Conservation (phyloP, 64 coral and sea anemone genomes). For the Acropora yongei region DNA sequence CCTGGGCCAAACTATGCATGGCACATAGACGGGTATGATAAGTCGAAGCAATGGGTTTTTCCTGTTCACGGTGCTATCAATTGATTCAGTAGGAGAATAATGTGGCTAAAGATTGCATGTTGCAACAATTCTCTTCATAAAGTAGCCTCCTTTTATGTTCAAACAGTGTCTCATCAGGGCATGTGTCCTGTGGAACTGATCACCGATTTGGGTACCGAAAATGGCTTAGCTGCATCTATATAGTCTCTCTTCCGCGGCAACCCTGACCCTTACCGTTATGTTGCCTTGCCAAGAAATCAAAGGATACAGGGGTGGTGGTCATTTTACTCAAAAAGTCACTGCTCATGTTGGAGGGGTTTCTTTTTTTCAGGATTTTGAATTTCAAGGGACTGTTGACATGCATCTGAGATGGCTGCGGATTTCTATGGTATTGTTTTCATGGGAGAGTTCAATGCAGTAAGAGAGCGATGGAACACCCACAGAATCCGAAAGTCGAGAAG, state of each 20-base stretch:
- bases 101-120: constrained; percentile 11
- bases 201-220: constrained; percentile 26
- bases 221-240: constrained; percentile 21
- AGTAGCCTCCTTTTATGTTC: constrained; percentile 13
- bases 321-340: constrained; percentile 27
- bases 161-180: neutral
- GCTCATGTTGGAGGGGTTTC: neutral
- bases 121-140: constrained; percentile 36
- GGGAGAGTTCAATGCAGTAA: no score
- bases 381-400: constrained; percentile 27
- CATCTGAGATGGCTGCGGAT: constrained; percentile 24
- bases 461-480: no score
- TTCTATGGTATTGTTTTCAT: constrained; percentile 31
- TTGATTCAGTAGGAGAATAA: constrained; percentile 8
- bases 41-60: constrained; percentile 32
- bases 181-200: no score
- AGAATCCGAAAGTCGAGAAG: no score
- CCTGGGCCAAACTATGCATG: constrained; percentile 47
- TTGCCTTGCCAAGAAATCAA: constrained; percentile 12
- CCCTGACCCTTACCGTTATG: neutral
- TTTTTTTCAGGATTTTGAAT: constrained; percentile 35
- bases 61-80: constrained; percentile 43
- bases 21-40: constrained; percentile 43
- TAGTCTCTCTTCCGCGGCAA: constrained; percentile 20
- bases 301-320: constrained; percentile 41